Evolutionary conservation across 2,113 vertebrate species (phyloP).

Genomic region (Salvator merianae): DNA sequence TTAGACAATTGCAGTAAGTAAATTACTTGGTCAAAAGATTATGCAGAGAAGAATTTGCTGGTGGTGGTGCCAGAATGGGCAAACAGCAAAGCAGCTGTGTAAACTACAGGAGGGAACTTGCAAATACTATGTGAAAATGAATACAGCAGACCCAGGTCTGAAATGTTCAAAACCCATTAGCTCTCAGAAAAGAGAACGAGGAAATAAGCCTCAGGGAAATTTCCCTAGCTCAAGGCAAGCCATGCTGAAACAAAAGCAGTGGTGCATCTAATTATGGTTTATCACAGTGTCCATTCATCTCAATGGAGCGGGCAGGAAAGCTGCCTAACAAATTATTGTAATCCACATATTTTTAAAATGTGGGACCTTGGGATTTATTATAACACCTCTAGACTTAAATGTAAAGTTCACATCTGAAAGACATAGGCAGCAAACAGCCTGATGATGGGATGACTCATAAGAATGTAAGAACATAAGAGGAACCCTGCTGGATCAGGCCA

Average conservation of each 20-base stretch:
- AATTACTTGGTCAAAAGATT: constrained; percentile 4
- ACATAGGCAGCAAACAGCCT: neutral
- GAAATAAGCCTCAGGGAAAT: neutral
- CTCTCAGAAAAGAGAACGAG: neutral
- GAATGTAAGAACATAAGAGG: no score
- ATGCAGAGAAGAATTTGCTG: neutral
- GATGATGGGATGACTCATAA: no score
- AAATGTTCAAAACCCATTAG: neutral
- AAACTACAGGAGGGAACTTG: neutral
- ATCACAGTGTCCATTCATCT: neutral
- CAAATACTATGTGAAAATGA: neutral
- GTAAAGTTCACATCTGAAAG: neutral
- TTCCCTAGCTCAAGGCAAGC: neutral
- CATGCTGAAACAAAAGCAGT: neutral
- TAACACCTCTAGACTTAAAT: neutral
- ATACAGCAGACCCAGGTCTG: neutral
- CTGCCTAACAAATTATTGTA: neutral
- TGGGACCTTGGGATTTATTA: neutral
- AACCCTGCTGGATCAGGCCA: no score
- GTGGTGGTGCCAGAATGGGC: neutral
- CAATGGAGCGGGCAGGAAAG: neutral
- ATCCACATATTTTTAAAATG: neutral
- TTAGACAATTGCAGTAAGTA: neutral
- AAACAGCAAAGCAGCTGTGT: neutral
- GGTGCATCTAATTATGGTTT: neutral